A percentile compares a stretch with the other conserved stretches of the same genome.
Evolutionary conservation across 1,140 invertebrate species (phyloP).

Genomic region (Coelopa frigida): DNA sequence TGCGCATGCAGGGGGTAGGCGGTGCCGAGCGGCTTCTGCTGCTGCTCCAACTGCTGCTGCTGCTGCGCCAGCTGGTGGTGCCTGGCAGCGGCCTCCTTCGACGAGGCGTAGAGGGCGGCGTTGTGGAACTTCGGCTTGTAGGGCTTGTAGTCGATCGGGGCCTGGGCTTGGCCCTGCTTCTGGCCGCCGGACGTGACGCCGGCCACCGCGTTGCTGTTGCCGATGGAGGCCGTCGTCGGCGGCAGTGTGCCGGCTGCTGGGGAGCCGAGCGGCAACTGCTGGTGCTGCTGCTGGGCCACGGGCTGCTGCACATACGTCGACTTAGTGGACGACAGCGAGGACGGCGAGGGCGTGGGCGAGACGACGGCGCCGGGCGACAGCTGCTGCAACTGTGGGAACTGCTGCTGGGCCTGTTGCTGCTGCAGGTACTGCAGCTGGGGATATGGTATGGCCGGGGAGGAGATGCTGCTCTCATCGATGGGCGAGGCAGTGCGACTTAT

Average conservation of each 20-base stretch:
- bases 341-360: constrained; percentile 32
- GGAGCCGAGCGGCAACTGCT: constrained; percentile 35
- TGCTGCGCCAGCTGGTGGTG: constrained; percentile 12
- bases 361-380: constrained; percentile 16
- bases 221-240: constrained; percentile 20
- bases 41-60: constrained; percentile 13
- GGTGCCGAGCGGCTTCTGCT: constrained; percentile 17
- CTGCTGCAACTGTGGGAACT: constrained; percentile 3
- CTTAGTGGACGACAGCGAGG: constrained; percentile 29
- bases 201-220: constrained; percentile 14
- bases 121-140: constrained; percentile 77
- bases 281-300: constrained; percentile 27
- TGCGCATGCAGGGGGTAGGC: constrained; percentile 11
- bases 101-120: constrained; percentile 49
- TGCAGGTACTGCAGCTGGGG: constrained; percentile 8
- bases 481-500: constrained; percentile 35
- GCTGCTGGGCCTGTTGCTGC: constrained; percentile 8
- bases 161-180: too few relatives aligned
- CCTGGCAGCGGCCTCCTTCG: constrained; percentile 18
- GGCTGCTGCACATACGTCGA: constrained; percentile 31
- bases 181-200: constrained; percentile 25
- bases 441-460: background rate
- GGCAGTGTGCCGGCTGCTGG: constrained; percentile 37
- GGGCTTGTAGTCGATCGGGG: constrained; percentile 37
- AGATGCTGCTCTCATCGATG: constrained; percentile 23